Base-by-base conservation (phyloP, 2,797 vertebrate species). In the Xyrichtys novacula region DNA sequence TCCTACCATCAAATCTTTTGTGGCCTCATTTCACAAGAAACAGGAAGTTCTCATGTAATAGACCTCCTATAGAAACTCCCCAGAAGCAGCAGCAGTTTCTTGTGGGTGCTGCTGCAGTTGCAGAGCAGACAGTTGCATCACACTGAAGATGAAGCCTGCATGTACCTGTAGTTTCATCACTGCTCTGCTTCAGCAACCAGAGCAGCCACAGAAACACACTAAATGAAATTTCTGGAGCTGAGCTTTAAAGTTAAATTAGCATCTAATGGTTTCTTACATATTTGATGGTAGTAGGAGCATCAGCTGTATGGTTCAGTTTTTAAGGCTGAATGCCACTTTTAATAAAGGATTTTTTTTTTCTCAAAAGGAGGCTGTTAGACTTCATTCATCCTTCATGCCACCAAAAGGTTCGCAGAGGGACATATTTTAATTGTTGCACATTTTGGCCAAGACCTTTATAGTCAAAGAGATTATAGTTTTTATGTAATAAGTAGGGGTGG, bases 181-280 rank as follows among this genome's bases (percentile, higher is more conserved):
- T 5, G 48, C 53, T 43, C 7, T 0, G 6, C 72, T 46, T 20
- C 47, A 42, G 58, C 74, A 61, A 46, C 66, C 75, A 50, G 49
- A 0, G 12, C 48, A 74, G 36, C 76, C 56, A 46, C 60, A 44
- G 39, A 57, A 66, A 65, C 73, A 81, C 69, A 81, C 87, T 86
- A 65, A 80, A 83, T 85, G 79, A 80, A 84, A 87, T 85, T 84
- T 80, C 67, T 23, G 12, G 20, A 49, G 23, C 76, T 80, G 66
- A 77, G 36, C 76, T 84, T 76, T 74, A 76, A 78, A 89, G 77
- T 84, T 68, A 83, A 76, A 86, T 85, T 75, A 75, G 61, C 61
- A 55, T 74, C 73, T 86, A 78, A 81, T 87, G 83, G 65, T 20
- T 77, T 73, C 43, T 14, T 68, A 71, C 68, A 65, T 66, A 61